A percentile compares a stretch with the other conserved stretches of the same genome.
These are phyloP conservation scores for Ageneiosus marmoratus DNA, from an alignment of 2,113 vertebrate genomes.

Conservation along the genomic window DNA sequence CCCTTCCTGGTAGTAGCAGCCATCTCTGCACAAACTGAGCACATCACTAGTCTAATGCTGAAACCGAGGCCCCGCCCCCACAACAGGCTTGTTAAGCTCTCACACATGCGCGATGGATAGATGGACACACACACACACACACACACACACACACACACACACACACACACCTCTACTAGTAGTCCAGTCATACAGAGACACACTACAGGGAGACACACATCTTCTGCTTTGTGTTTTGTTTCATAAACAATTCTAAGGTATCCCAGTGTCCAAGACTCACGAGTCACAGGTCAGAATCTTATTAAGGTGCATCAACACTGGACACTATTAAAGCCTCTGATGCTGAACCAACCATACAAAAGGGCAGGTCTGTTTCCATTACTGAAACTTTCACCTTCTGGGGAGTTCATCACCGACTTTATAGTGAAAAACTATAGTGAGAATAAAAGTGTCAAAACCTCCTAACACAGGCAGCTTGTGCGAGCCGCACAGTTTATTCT, in stretches of 20 bases:
- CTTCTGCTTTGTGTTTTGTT: neutral
- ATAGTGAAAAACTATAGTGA: no score
- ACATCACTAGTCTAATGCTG: conserved; percentile 13
- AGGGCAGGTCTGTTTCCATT: no score
- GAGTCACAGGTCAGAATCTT: neutral
- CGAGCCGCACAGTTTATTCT: no score
- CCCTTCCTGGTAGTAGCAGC: conserved; percentile 66
- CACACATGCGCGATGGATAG: neutral
- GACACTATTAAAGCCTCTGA: no score
- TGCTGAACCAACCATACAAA: no score
- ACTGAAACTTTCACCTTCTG: no score
- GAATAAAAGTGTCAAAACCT: no score
- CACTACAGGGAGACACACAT: neutral
- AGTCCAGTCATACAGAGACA: neutral
- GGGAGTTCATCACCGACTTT: no score
- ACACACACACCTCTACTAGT: conserved; percentile 30
- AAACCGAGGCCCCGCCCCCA: neutral
- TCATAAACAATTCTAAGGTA: neutral
- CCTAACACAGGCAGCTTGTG: no score
- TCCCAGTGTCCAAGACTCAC: neutral
- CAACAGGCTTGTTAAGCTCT: conserved; percentile 25
- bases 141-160: conserved; percentile 36
- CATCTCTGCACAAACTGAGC: conserved; percentile 28
- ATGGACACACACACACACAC: conserved; percentile 15
- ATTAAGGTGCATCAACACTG: neutral